Conservation (phyloP, 2,888 invertebrate genomes). For the Neoitamus cyanurus region DNA sequence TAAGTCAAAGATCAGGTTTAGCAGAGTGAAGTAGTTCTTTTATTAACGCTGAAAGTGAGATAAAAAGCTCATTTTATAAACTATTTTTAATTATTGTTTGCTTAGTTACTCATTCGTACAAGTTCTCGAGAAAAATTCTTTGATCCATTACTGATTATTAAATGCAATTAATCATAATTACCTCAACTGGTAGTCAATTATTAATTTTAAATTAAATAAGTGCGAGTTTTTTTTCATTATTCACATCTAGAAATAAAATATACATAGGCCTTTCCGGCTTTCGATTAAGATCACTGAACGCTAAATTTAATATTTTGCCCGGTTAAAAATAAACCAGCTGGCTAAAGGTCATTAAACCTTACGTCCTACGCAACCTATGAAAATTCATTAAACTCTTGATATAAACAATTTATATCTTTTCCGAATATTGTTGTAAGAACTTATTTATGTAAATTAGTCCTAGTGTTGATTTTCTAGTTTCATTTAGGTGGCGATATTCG, state of each 20-base stretch:
- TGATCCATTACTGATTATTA: not conserved
- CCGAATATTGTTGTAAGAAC: too few relatives aligned
- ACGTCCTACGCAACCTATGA: too few relatives aligned
- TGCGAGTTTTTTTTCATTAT: too few relatives aligned
- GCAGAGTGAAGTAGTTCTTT: not conserved
- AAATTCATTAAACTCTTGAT: not conserved
- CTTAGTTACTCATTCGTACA: not conserved
- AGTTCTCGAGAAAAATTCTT: not conserved
- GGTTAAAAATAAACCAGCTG: not conserved
- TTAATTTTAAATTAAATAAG: not conserved
- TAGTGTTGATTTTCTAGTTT: too few relatives aligned
- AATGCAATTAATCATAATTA: not conserved
- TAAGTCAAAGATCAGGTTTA: not conserved
- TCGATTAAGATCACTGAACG: not conserved
- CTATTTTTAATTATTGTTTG: not conserved
- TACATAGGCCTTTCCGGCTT: not conserved
- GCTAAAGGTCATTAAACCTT: not conserved
- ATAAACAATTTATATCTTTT: too few relatives aligned
- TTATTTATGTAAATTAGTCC: too few relatives aligned
- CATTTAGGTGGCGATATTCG: too few relatives aligned
- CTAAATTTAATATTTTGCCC: not conserved
- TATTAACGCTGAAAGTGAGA: not conserved
- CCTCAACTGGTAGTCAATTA: not conserved
- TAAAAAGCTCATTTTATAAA: not conserved
- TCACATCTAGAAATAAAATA: not conserved